Conservation (phyloP, 2,797 vertebrate genomes). For the Helostoma temminkii region DNA sequence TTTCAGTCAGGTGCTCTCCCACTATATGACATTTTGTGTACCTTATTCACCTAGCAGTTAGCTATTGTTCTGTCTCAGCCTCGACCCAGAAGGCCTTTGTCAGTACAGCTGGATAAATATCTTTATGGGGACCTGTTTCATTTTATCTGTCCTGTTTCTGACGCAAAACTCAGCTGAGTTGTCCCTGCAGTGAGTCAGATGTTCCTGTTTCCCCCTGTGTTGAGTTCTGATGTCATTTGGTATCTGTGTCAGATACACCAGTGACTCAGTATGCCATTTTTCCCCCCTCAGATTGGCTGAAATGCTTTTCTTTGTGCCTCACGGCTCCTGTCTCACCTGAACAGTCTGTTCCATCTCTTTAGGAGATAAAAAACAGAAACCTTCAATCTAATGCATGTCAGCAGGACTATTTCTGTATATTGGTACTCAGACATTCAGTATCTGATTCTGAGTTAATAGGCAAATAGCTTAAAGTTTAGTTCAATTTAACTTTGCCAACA, state of each 20-base stretch:
- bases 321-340: constrained; percentile 4
- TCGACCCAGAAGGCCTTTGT: background rate
- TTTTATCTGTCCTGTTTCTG: constrained; percentile 25
- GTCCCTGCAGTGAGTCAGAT: constrained; percentile 50
- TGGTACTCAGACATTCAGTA: too few species aligned
- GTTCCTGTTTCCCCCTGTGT: constrained; percentile 31
- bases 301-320: constrained; percentile 6
- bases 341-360: constrained; percentile 11
- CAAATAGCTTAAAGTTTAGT: too few species aligned
- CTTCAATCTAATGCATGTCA: background rate
- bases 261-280: constrained; percentile 38
- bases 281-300: background rate
- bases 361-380: background rate
- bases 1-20: constrained; percentile 24
- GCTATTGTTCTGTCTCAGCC: background rate
- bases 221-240: constrained; percentile 39
- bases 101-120: constrained; percentile 2
- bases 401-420: too few species aligned
- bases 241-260: constrained; percentile 22
- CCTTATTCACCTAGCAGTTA: background rate
- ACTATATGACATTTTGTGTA: too few species aligned
- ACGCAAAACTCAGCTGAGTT: constrained; percentile 25
- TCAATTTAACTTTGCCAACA: too few species aligned
- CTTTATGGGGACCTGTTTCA: constrained; percentile 13
- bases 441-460: too few species aligned